These are phyloP conservation scores for Aspidoscelis tigris DNA, from an alignment of 2,113 vertebrate species.

Conservation along the genomic window DNA sequence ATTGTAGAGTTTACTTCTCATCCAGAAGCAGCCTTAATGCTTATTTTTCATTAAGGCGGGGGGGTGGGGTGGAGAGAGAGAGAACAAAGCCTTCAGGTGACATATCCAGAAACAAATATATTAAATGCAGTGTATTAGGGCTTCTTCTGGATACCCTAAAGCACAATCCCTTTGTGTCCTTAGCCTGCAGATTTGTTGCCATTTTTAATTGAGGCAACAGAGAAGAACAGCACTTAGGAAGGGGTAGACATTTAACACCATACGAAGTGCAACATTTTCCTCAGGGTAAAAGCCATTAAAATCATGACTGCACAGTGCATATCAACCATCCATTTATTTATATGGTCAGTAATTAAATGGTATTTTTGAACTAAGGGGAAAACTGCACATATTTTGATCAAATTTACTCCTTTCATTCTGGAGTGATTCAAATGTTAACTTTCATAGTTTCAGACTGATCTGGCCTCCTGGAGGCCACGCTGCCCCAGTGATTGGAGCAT, in stretches of 20 bases:
- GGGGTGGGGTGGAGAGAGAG: background rate
- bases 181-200: background rate
- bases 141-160: background rate
- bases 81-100: background rate
- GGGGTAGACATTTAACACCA: slow-evolving; percentile 1
- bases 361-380: background rate
- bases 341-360: slow-evolving; percentile 15
- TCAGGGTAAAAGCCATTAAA: slow-evolving; percentile 12
- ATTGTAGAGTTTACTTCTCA: no score
- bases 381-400: background rate
- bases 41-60: background rate
- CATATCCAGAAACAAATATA: background rate
- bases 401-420: background rate
- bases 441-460: background rate
- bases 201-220: slow-evolving; percentile 14
- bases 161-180: background rate
- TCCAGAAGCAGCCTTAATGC: no score
- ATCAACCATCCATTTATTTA: background rate
- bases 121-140: background rate
- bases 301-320: background rate
- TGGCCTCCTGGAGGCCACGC: background rate
- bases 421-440: background rate
- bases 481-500: no score
- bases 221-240: background rate
- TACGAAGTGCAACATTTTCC: slow-evolving; percentile 19